Evolutionary conservation across 2,797 vertebrate genomes (phyloP), one percentile per base, ranked within the genome.

Genomic region (Siniperca undulata): DNA sequence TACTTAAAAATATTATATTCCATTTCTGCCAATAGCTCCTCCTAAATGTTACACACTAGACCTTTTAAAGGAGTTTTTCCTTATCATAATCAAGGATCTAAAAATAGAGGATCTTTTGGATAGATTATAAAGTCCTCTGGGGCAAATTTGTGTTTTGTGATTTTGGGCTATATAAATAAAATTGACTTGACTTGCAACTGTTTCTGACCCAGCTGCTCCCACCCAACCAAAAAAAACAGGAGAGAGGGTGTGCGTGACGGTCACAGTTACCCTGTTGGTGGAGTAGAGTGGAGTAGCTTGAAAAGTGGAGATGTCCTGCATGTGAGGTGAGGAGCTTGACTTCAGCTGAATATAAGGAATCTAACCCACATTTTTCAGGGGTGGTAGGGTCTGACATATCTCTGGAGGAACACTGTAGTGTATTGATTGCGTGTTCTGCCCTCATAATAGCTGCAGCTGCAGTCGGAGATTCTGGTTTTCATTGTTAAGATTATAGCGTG

Each of bases 351-450:
- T 64, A 58, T 81, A 70, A 80, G 67, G 59, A 81, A 83, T 77
- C 73, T 69, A 72, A 88, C 65, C 66, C 77, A 62, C 14, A 24
- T 80, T n/a, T 76, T 81, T 85, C 70, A 64, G 53, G 19, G 24
- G 44, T 66, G 53, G 60, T 70, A 20, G 50, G 27, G 27, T 67
- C 48, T 24, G 22, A 65, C 68, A 56, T 77, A 74, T 73, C 68
- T 70, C 77, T 60, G 70, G 64, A 69, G 64, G 70, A 78, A 40
- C 17, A 14, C 20, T 34, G 52, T 59, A 7, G 13, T 58, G 22
- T 82, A 88, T 88, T 70, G 86, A 85, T 87, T 58, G 52, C 36
- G 22, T 66, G 58, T 72, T 79, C 79, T 71, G 22, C 44, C 22
- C 22, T 66, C 40, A 4, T 80, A 70, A 73, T 58, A 76, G 71